These are phyloP conservation scores for Pocillopora verrucosa DNA, from an alignment of 64 coral and sea anemone species.

Conservation along the genomic window DNA sequence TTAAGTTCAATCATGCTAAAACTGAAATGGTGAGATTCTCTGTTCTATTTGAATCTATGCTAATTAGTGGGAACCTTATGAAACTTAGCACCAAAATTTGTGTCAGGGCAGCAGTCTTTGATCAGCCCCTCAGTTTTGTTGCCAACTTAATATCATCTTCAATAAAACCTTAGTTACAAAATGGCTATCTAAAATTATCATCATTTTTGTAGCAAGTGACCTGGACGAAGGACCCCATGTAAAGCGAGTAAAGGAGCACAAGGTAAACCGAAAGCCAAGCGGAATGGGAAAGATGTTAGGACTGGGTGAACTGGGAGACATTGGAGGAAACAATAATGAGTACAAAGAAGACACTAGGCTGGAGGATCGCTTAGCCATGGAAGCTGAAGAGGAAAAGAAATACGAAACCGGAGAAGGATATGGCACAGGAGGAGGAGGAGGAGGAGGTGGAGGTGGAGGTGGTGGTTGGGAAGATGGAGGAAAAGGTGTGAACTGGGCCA, in stretches of 20 bases:
- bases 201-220: constrained; percentile 5
- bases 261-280: constrained; percentile 72
- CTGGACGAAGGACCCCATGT: constrained; percentile 1
- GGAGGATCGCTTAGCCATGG: constrained; percentile 76
- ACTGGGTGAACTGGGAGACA: constrained; percentile 30
- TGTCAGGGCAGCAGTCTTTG: no score
- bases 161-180: no score
- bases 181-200: no score
- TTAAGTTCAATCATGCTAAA: no score
- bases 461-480: constrained; percentile 26
- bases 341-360: constrained; percentile 86
- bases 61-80: no score
- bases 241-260: constrained; percentile 73
- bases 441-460: constrained; percentile 53
- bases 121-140: no score
- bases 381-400: constrained; percentile 94
- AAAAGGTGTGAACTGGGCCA: constrained; percentile 86
- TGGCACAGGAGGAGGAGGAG: constrained; percentile 56
- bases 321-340: constrained; percentile 31
- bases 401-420: constrained; percentile 76
- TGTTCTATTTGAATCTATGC: no score
- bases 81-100: no score
- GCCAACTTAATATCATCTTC: no score
- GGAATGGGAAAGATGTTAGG: constrained; percentile 53
- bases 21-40: no score